A percentile compares a stretch with the other conserved stretches of the same genome.
Evolutionary conservation across 2,113 vertebrate genomes (phyloP).

Genomic region (Lepus timidus): DNA sequence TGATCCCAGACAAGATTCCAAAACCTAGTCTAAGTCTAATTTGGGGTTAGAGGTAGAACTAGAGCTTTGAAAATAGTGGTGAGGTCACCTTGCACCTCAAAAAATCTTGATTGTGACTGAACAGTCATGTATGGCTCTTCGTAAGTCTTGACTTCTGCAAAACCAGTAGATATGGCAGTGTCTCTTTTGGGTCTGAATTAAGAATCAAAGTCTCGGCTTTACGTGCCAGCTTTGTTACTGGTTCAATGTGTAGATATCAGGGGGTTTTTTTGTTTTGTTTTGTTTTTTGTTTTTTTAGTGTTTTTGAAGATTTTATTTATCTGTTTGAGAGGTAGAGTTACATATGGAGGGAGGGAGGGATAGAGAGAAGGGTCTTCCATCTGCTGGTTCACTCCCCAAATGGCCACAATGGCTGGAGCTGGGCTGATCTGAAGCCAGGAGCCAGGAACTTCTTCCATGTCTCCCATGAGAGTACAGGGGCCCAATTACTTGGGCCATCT

Average conservation of each 20-base stretch:
- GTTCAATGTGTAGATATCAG: neutral
- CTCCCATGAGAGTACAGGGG: no score
- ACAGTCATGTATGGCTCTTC: neutral
- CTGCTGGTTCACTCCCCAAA: no score
- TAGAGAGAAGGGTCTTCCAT: no score
- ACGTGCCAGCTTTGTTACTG: conserved; percentile 20
- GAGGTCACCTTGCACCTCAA: neutral
- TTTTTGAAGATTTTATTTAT: no score
- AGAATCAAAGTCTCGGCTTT: neutral
- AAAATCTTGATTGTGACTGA: conserved; percentile 30
- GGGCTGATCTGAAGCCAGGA: no score
- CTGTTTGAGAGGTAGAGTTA: no score
- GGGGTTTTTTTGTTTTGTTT: no score
- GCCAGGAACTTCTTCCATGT: no score
- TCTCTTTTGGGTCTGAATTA: conserved; percentile 9
- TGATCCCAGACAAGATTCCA: conserved; percentile 32
- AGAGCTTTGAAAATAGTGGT: conserved; percentile 4
- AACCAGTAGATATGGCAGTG: neutral
- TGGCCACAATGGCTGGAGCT: no score
- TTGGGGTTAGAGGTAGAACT: conserved; percentile 8
- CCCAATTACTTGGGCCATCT: no score
- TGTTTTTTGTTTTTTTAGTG: no score
- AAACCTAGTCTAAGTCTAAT: conserved; percentile 6
- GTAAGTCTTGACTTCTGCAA: neutral
- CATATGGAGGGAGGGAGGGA: no score